These are phyloP conservation scores for Urosaurus nigricauda DNA, from an alignment of 2,797 vertebrate genomes.

Conservation along the genomic window DNA sequence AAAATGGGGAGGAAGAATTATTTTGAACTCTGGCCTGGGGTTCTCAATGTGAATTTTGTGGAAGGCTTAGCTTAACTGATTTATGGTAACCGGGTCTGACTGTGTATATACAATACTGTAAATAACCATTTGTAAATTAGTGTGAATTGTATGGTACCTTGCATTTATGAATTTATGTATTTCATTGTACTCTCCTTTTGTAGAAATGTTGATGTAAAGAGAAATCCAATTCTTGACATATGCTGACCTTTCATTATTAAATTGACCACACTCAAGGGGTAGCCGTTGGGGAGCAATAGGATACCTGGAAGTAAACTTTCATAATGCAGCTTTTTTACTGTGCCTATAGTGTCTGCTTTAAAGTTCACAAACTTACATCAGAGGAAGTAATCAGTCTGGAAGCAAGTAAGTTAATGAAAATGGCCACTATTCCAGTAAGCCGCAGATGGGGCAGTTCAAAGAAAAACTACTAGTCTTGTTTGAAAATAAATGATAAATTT, in stretches of 20 bases:
- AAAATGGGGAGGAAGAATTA: not conserved
- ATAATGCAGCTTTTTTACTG: conserved; percentile 67
- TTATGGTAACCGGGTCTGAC: conserved; percentile 77
- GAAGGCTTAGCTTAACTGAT: conserved; percentile 37
- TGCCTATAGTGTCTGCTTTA: conserved; percentile 63
- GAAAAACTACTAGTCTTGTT: conserved; percentile 35
- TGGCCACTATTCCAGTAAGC: conserved; percentile 52
- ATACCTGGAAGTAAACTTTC: conserved; percentile 49
- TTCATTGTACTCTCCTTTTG: conserved; percentile 77
- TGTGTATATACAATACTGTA: conserved; percentile 84
- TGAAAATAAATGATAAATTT: not conserved
- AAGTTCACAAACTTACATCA: conserved; percentile 57
- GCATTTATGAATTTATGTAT: conserved; percentile 77
- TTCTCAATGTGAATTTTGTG: conserved; percentile 50
- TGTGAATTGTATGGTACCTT: conserved; percentile 79
- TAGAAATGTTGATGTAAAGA: conserved; percentile 78
- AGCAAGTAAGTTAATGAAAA: conserved; percentile 61
- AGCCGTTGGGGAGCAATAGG: conserved; percentile 47
- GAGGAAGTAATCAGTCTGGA: conserved; percentile 65
- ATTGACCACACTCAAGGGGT: conserved; percentile 49
- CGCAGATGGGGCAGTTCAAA: conserved; percentile 46
- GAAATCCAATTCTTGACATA: conserved; percentile 65
- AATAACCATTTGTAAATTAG: conserved; percentile 84
- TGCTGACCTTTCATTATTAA: conserved; percentile 67
- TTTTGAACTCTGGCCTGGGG: conserved; percentile 42